Percentiles rank a stretch among this genome's conserved stretches.
These are phyloP conservation scores for Neocrepidodera transversa DNA, from an alignment of 2,888 invertebrate genomes.

Conservation along the genomic window DNA sequence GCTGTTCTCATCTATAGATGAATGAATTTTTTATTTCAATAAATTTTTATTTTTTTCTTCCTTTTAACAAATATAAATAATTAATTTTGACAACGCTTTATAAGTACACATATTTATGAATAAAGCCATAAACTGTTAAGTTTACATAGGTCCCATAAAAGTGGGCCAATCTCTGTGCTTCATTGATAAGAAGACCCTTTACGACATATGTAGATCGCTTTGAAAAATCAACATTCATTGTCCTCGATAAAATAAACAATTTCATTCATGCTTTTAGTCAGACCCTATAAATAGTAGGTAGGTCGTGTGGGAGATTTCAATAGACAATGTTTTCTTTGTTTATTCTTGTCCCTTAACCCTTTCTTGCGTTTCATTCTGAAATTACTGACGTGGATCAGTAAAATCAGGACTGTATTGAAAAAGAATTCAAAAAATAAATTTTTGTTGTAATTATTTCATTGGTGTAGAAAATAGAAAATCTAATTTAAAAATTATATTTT, in stretches of 20 bases:
- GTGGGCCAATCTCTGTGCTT: background rate
- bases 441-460: too few relatives aligned
- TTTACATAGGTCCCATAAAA: background rate
- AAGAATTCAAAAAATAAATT: too few relatives aligned
- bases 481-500: too few relatives aligned
- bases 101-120: too few relatives aligned
- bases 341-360: conserved; percentile 23
- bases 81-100: too few relatives aligned
- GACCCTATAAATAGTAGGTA: background rate
- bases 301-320: conserved; percentile 1
- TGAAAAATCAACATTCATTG: conserved; percentile 3
- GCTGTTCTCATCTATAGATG: too few relatives aligned
- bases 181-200: conserved; percentile 3
- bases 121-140: background rate
- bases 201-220: background rate
- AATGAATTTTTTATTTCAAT: too few relatives aligned
- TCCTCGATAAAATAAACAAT: background rate
- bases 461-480: too few relatives aligned
- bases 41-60: too few relatives aligned
- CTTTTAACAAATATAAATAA: too few relatives aligned
- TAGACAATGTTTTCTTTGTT: conserved; percentile 26
- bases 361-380: conserved; percentile 18
- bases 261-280: background rate
- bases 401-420: background rate
- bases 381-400: background rate